Base-by-base conservation (phyloP, 2,888 invertebrate species). In the Acleris holmiana region DNA sequence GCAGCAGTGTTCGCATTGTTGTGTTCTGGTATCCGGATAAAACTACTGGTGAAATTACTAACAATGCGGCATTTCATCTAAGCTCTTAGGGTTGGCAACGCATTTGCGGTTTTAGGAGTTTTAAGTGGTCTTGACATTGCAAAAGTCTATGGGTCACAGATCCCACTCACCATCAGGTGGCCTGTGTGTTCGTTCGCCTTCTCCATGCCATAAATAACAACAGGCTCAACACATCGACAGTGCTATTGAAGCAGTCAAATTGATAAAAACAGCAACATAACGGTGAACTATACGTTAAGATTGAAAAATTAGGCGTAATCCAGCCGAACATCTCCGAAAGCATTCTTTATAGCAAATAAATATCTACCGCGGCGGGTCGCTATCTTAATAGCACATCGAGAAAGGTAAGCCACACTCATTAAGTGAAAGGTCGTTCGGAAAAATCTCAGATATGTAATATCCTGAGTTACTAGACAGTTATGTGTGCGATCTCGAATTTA, bases 401-500 rank as follows among this genome's bases (percentile, higher is more conserved):
- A 69, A 51, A 66, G 53, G 59, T 65, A 68, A 56, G 58, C 59
- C 41, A 58, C 41, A 58, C 44, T 61, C 58, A 63, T 71, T 70
- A 69, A 75, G 76, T 73, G 74, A 76, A 75, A 77, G 76, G 73
- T 69, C 62, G 70, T 72, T 69, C 71, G 69, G 75, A 76, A 76
- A 77, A 73, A 74, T 68, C 68, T 76, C 61, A 72, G 78, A 76
- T 71, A 73, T 74, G 71, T 72, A 68, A 78, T 82, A 83, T 81
- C 72, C 77, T 77, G 76, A 81, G 77, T 80, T 78, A 84, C 77
- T 72, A 72, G 80, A 82, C 85, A 80, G 81, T 71, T 79, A 79
- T 80, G 71, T 70, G 74, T 71, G 73, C 71, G 76, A 73, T 75
- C 74, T 73, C 72, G 70, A 70, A 76, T 75, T 73, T 73, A 70